Evolutionary conservation across 2,797 vertebrate genomes (phyloP).

Genomic region (Peromyscus aztecus): DNA sequence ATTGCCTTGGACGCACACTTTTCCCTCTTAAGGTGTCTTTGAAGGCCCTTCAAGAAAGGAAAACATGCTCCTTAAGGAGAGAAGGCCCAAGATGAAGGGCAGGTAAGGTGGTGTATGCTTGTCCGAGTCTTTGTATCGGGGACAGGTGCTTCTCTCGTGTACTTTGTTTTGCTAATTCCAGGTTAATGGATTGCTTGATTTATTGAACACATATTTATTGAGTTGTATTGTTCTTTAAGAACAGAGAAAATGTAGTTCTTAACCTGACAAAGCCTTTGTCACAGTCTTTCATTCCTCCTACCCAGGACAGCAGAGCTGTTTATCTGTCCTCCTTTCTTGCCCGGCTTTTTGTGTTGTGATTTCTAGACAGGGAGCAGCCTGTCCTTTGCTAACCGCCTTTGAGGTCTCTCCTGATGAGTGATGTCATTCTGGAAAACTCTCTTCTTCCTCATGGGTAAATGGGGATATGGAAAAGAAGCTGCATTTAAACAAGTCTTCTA

Average conservation of each 20-base stretch:
- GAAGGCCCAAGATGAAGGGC: background rate
- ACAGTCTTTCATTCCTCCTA: background rate
- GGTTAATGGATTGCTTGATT: slow-evolving; percentile 10
- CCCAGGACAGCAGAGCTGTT: background rate
- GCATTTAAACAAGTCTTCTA: slow-evolving; percentile 46
- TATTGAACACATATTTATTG: slow-evolving; percentile 23
- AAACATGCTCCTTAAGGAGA: background rate
- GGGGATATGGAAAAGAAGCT: slow-evolving; percentile 19
- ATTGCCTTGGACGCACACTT: background rate
- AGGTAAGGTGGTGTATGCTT: background rate
- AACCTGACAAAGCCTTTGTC: background rate
- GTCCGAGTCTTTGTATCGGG: background rate
- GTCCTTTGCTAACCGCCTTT: background rate
- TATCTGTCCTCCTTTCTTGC: background rate
- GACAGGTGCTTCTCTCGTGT: background rate
- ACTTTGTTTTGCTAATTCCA: slow-evolving; percentile 31
- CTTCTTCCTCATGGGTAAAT: slow-evolving; percentile 9
- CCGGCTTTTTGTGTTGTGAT: background rate
- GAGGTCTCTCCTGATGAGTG: background rate
- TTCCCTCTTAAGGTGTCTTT: background rate
- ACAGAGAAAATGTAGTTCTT: background rate
- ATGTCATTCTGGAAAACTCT: slow-evolving; percentile 35
- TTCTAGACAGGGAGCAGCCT: background rate
- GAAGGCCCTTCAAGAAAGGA: background rate
- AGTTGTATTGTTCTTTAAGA: background rate